Conservation (phyloP, 2,113 vertebrate species). For the Xenopus borealis region DNA sequence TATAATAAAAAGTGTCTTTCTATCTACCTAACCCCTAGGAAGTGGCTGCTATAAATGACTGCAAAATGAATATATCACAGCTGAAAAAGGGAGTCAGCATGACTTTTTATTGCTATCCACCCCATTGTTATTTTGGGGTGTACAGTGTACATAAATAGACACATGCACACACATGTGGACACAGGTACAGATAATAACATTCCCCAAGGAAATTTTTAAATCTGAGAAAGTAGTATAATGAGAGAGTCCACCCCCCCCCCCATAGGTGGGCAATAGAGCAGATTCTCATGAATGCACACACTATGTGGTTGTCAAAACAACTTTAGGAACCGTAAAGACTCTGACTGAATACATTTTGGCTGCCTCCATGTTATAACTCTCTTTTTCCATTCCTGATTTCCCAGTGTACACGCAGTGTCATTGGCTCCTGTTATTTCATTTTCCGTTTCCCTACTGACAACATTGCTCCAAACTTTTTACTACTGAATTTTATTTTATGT, state of each 20-base stretch:
- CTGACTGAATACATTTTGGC: slow-evolving; percentile 13
- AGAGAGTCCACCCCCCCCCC: background rate
- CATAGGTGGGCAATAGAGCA: slow-evolving; percentile 31
- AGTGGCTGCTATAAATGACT: no score
- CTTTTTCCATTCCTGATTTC: slow-evolving; percentile 29
- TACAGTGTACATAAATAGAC: no score
- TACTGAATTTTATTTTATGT: background rate
- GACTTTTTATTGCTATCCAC: no score
- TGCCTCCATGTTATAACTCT: background rate
- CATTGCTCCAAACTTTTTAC: background rate
- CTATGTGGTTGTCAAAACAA: slow-evolving; percentile 22
- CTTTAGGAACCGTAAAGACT: background rate
- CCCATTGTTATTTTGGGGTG: no score
- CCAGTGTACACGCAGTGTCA: background rate
- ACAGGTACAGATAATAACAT: no score
- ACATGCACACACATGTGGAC: no score
- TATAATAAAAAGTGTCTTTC: no score
- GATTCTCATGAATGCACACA: background rate
- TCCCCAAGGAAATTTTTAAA: no score
- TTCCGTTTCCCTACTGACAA: slow-evolving; percentile 7
- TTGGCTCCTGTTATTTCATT: slow-evolving; percentile 23
- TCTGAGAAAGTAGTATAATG: no score
- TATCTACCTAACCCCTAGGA: no score
- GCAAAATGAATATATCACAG: no score
- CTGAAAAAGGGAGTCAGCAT: no score